phyloP scores from a whole-genome alignment of 2,888 invertebrate genomes.

The Perdita meconis region DNA sequence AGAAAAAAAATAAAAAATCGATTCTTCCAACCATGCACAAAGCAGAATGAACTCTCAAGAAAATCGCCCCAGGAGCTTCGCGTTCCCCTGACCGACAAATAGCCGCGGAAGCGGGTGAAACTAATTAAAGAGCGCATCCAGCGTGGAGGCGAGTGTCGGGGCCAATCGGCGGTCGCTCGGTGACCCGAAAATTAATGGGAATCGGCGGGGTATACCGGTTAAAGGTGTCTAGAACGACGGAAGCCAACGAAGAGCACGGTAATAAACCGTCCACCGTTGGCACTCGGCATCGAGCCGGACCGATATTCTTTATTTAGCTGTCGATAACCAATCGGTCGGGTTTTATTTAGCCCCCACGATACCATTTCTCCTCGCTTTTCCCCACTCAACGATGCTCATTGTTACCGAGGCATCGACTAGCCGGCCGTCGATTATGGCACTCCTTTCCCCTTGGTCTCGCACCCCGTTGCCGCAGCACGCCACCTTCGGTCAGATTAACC shows the following conservation, averaged over 20 bases:
- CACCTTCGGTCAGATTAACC: constrained; percentile 35
- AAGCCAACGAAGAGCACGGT: constrained; percentile 29
- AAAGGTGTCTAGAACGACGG: constrained; percentile 21
- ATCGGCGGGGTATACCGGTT: background rate
- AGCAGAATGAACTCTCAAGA: too few relatives aligned
- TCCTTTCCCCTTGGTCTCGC: background rate
- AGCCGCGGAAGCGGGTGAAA: background rate
- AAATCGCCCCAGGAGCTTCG: too few relatives aligned
- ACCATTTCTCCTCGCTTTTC: constrained; percentile 40
- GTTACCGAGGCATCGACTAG: constrained; percentile 45
- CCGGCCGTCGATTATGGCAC: constrained; percentile 38
- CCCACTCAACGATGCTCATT: constrained; percentile 52
- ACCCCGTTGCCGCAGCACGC: background rate
- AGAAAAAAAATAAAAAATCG: too few relatives aligned
- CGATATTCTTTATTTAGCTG: constrained; percentile 66
- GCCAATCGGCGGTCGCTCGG: background rate
- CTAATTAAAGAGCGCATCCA: background rate
- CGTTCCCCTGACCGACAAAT: background rate
- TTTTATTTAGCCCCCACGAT: constrained; percentile 56
- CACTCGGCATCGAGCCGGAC: constrained; percentile 50
- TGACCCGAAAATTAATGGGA: constrained; percentile 28
- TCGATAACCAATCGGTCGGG: constrained; percentile 60
- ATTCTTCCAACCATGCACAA: too few relatives aligned
- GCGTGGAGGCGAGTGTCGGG: background rate
- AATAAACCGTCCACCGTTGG: constrained; percentile 51